Base-by-base conservation (phyloP, 2,113 vertebrate species). In the Spea bombifrons region DNA sequence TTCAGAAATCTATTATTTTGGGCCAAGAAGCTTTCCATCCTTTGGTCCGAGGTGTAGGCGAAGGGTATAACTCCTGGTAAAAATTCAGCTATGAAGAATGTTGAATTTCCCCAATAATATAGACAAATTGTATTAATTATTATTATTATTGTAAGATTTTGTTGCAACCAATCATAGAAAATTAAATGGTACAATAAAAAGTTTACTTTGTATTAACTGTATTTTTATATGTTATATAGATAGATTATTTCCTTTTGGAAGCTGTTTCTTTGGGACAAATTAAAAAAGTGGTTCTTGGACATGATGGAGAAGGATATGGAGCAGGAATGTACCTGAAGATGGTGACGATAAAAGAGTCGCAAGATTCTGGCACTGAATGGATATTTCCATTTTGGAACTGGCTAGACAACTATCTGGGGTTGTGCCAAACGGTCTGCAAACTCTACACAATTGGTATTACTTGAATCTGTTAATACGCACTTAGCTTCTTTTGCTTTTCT, bases 331-430 rank as follows among this genome's bases (percentile, higher is more conserved):
- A 84, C 65, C 78, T 89, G 64, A 85, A 87, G 65, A 83, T 86
- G 81, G 15, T 86, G 67, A 86, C 83, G 68, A 82, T 88, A 53
- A 85, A 78, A 59, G 77, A 86, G 71, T 86, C 83, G 46, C 59
- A 85, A 69, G 73, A 83, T 47, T 73, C 86, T 46, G 72, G 70
- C n/a, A 61, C 66, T 71, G 86, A 90, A 80, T 88, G 84, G 84
- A 8, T 87, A n/a, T 88, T 90, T 66, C 84, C 84, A 8, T 66
- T 81, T 12, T 88, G 85, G 82, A 84, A 84, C 10, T 88, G 84
- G 83, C 71, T 90, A 10, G 85, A 89, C 76, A 84, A 82, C 73
- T 78, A 85, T 15, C 9, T 89, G 71, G 87, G 83, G 15, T 68
- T 72, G 17, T 89, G 72, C 76, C 78, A 84, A 10, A 86, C 80